Base-by-base conservation (phyloP, 2,797 vertebrate genomes). In the Cryptoblepharus egeriae region DNA sequence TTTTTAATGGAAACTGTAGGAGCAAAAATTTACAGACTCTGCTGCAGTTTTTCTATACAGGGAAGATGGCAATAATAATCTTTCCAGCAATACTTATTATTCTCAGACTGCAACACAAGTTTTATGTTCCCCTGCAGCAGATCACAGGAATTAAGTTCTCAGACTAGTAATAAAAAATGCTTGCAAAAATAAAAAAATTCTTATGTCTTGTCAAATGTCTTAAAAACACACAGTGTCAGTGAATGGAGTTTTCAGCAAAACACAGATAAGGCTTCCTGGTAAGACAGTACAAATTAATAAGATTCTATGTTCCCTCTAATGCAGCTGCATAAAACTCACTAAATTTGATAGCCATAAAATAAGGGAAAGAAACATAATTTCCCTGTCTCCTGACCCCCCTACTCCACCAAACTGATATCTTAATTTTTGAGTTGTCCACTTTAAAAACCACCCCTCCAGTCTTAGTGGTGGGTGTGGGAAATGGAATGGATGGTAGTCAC, bases 41-140 rank as follows among this genome's bases (percentile, higher is more conserved):
- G 83, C 82, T 90, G 88, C 89, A 74, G 22, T 89, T 92, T 91
- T 91, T 84, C 89, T 93, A 89, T 88, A 85, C 82, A 91, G 82
- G 75, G 87, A 85, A 67, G 60, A 6, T 80, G 86, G 77, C 28
- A 77, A 58, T 63, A 73, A 82, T 58, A 67, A 88, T 83, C 58
- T 70, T 88, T 88, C 76, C 85, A 87, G 52, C 75, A 42, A 63
- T 0, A 15, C 65, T 87, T 82, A 89, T 82, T 90, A 80, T 91
- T 88, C 80, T 90, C 74, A 84, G 83, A 81, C 0, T 70, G 71
- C 84, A 77, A 72, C 70, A 57, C 77, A 75, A 81, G 75, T 79
- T 77, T 84, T 83, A 82, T 67, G 70, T 61, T 68, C 5, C 80
- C 78, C 86, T 75, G 84, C 79, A 84, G 64, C 87, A 84, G 52